Evolutionary conservation across 2,888 invertebrate genomes (phyloP), one percentile per base, ranked within the genome.

Genomic region (Cryptocephalus moraei): DNA sequence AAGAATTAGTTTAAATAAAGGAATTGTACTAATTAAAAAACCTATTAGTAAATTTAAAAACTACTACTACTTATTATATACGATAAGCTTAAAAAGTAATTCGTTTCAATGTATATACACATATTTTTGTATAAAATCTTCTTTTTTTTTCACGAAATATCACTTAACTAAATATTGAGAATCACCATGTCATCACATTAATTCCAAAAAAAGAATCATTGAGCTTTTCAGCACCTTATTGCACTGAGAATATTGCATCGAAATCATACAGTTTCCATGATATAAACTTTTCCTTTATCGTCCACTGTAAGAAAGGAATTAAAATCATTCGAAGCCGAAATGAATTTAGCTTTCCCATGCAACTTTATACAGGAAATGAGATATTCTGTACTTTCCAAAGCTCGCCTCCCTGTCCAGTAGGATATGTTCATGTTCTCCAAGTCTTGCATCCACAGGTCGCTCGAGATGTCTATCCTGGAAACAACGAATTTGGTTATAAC

Each of bases 271-370:
- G 49, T 50, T 39, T 77, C 77, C 74, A 80, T 75, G 40, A 79
- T 73, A 58, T 81, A 79, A 11, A 78, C 67, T 48, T 77, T 75
- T 1, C 81, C 81, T 9, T 75, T 73, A 55, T 76, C 73, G 65
- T 81, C 80, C 8, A 81, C 75, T 1, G 79, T 78, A 13, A 79
- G 75, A 61, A 81, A 80, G 44, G 76, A 75, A 0, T 73, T 72
- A 66, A 80, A 81, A 48, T 68, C 64, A 12, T 58, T 53, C 3
- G 71, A 69, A 12, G 63, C 62, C 12, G 64, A 66, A 33, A 72
- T 55, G 45, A 62, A 59, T 40, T 64, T 62, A 4, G 69, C 66
- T 45, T 64, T 61, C 9, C 71, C 72, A 44, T 65, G 62, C 39
- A 72, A 54, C 52, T 67, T 66, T 41, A 73, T 65, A 41, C 66